Conservation (phyloP, 2,113 vertebrate species). For the Eidolon helvum region DNA sequence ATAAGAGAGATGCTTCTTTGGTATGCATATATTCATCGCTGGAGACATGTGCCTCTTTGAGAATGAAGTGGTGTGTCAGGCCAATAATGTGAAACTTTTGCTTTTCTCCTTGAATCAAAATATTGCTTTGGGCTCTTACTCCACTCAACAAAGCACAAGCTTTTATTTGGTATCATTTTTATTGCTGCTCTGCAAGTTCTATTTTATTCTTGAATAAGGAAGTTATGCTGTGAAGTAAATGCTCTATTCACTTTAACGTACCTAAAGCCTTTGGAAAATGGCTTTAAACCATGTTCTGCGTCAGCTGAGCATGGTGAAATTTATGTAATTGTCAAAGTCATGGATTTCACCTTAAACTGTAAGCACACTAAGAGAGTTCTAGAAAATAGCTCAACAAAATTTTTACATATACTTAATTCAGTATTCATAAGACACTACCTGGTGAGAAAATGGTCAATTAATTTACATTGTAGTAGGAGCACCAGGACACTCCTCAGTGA, state of each 20-base stretch:
- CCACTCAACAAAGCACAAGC: constrained; percentile 63
- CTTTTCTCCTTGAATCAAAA: constrained; percentile 78
- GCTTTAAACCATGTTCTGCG: constrained; percentile 69
- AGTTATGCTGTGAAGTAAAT: constrained; percentile 74
- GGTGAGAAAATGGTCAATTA: constrained; percentile 18
- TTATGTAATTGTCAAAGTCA: constrained; percentile 76
- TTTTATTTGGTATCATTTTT: constrained; percentile 78
- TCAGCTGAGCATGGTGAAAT: constrained; percentile 55
- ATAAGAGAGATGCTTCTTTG: constrained; percentile 31
- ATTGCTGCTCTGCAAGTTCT: constrained; percentile 71
- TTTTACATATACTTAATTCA: neutral
- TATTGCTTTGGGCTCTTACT: constrained; percentile 67
- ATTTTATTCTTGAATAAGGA: constrained; percentile 76
- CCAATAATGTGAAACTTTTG: constrained; percentile 69
- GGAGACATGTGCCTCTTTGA: constrained; percentile 68
- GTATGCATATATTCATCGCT: constrained; percentile 74
- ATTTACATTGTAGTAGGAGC: neutral
- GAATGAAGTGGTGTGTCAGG: constrained; percentile 66
- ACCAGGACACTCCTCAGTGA: neutral
- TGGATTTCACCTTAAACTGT: constrained; percentile 65
- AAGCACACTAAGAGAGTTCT: constrained; percentile 43
- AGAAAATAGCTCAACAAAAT: constrained; percentile 44
- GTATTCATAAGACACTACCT: neutral
- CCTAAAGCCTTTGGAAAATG: constrained; percentile 64
- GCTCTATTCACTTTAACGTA: constrained; percentile 70